Evolutionary conservation across 1,140 invertebrate species (phyloP).

Genomic region (Ruditapes philippinarum): DNA sequence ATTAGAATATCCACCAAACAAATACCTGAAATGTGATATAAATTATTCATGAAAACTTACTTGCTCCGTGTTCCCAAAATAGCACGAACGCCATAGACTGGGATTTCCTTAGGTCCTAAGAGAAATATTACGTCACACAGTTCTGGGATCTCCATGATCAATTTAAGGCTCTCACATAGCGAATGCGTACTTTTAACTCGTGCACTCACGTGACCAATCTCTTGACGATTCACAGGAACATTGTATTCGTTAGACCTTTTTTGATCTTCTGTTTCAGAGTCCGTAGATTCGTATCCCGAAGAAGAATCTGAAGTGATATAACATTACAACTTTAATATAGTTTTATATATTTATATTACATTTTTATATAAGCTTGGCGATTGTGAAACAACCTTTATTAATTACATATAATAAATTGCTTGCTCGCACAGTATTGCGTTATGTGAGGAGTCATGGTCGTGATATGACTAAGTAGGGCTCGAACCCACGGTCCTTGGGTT

Average conservation of each 20-base stretch:
- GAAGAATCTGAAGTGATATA: conserved; percentile 16
- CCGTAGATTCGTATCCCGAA: conserved; percentile 59
- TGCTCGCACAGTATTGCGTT: no score
- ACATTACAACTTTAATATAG: no score
- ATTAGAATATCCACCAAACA: no score
- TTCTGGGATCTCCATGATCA: conserved; percentile 69
- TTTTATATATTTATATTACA: no score
- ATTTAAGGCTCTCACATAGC: conserved; percentile 61
- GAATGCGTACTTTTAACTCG: conserved; percentile 56
- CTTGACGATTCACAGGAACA: no score
- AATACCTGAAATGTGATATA: no score
- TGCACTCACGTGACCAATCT: conserved; percentile 17
- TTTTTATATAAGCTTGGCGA: no score
- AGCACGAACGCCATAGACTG: conserved; percentile 66
- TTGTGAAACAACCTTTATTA: no score
- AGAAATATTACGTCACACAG: conserved; percentile 72
- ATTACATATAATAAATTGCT: no score
- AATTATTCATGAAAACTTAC: conserved; percentile 9
- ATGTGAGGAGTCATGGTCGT: no score
- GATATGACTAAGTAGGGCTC: no score
- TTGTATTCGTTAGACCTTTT: background rate
- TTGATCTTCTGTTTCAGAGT: conserved; percentile 3
- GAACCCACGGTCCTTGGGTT: no score
- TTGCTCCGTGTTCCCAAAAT: conserved; percentile 68
- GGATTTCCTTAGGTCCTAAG: conserved; percentile 57